Base-by-base conservation (phyloP, 2,113 vertebrate species). In the Lamprotornis superbus region DNA sequence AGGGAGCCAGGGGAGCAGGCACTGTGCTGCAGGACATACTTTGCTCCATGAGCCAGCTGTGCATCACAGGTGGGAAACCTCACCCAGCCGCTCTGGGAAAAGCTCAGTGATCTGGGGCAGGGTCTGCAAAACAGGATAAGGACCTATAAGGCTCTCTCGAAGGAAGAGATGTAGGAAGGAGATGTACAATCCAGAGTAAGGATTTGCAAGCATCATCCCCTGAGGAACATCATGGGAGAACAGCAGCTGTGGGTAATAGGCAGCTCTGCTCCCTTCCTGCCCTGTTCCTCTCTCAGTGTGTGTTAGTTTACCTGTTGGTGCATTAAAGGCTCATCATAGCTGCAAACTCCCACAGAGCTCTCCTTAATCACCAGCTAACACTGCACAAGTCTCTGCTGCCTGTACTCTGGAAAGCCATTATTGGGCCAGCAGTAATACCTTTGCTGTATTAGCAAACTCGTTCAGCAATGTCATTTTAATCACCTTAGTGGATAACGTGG, bases 241-340 rank as follows among this genome's bases (percentile, higher is more conserved):
- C 3, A 79, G 79, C 1, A 4, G 78, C 25, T 75, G 68, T 59
- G 46, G 77, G 78, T 82, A 56, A 75, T 0, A 30, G 57, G 74
- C 42, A 83, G 79, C 79, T 80, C 70, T 60, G 70, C 37, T 83
- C 74, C 70, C 30, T 49, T 68, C 85, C 61, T 68, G 85, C 82
- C 63, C 92, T 0, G 0, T 27, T 79, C 78, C 57, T 93, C 70
- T 70, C 71, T 49, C 53, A 35, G 63, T 49, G 49, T 65, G 77
- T 73, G 53, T 83, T 77, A 27, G 13, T 83, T 92, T 86, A 88
- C 88, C 78, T 94, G 57, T 50, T 86, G 79, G 88, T 35, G 55
- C 70, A 90, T 88, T 96, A 86, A 95, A 92, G 59, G 14, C 94
- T 86, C 94, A 80, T 86, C 79, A 83, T 9, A 71, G 74, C 84